These are phyloP conservation scores for Gallinago media DNA, from an alignment of 2,113 vertebrate genomes.

Conservation along the genomic window DNA sequence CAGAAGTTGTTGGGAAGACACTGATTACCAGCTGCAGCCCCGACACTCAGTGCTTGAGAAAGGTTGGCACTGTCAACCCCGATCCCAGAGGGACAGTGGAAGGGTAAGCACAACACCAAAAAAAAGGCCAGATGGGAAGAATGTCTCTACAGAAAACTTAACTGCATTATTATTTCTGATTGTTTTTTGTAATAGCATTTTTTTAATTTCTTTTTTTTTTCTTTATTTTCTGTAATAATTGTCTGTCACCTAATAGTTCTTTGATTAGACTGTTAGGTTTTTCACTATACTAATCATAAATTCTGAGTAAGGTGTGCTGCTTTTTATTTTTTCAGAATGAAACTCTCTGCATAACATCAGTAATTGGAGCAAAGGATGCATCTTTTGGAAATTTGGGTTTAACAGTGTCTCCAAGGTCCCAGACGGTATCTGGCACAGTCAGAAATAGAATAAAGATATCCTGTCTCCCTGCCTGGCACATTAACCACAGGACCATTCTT, in stretches of 20 bases:
- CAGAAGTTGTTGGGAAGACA: background rate
- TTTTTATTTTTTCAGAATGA: background rate
- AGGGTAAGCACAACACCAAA: background rate
- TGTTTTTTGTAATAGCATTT: background rate
- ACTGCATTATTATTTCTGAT: background rate
- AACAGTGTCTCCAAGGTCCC: slow-evolving; percentile 6
- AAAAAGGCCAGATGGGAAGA: background rate
- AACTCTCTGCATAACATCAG: background rate
- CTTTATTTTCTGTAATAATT: background rate
- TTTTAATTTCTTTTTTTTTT: background rate
- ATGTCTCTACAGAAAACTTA: background rate
- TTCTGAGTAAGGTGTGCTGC: background rate
- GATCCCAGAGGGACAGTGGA: background rate
- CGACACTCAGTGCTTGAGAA: fast-evolving
- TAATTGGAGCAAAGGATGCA: background rate
- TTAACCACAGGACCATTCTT: slow-evolving; percentile 46
- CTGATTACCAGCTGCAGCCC: fast-evolving
- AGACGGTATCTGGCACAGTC: slow-evolving; percentile 2
- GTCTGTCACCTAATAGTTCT: background rate
- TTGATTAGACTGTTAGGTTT: background rate
- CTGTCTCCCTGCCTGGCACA: slow-evolving; percentile 52
- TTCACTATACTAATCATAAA: background rate
- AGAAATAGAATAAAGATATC: slow-evolving; percentile 58
- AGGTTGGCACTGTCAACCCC: fast-evolving
- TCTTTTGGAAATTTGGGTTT: slow-evolving; percentile 4